Percentiles rank a stretch among this genome's conserved stretches.
These are phyloP conservation scores for Sardinella longiceps DNA, from an alignment of 2,797 vertebrate genomes.

Conservation along the genomic window DNA sequence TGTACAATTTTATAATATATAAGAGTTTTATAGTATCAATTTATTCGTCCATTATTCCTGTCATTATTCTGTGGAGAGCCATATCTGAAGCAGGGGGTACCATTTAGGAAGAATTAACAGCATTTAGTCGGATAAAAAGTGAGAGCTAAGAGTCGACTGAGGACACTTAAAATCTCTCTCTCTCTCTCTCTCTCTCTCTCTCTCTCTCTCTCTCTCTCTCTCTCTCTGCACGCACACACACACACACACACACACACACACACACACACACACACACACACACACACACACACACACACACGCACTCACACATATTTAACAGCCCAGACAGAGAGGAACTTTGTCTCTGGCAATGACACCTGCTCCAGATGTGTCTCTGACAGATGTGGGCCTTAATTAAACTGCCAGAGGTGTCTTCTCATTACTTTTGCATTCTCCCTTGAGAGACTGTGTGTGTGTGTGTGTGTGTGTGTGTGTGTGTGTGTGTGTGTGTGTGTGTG, in stretches of 20 bases:
- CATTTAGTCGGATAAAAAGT: background rate
- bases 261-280: background rate
- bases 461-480: conserved; percentile 1
- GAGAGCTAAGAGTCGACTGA: background rate
- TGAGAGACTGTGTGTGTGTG: conserved; percentile 45
- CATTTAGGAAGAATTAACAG: background rate
- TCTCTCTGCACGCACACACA: too few relatives aligned
- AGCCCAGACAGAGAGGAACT: conserved; percentile 21
- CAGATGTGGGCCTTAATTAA: conserved; percentile 78
- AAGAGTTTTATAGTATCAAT: too few relatives aligned
- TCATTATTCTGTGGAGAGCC: background rate
- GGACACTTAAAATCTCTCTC: background rate
- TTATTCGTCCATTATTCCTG: background rate
- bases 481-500: background rate
- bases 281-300: conserved; percentile 5
- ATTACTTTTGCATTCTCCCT: conserved; percentile 64
- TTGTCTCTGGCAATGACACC: conserved; percentile 58
- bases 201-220: too few relatives aligned
- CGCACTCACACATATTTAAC: background rate
- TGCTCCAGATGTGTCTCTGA: conserved; percentile 71
- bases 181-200: background rate
- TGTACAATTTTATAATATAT: background rate
- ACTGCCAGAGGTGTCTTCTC: conserved; percentile 70
- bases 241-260: background rate
- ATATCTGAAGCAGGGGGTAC: background rate